phyloP scores from a whole-genome alignment of 1,140 invertebrate species.

The Cherax destructor region DNA sequence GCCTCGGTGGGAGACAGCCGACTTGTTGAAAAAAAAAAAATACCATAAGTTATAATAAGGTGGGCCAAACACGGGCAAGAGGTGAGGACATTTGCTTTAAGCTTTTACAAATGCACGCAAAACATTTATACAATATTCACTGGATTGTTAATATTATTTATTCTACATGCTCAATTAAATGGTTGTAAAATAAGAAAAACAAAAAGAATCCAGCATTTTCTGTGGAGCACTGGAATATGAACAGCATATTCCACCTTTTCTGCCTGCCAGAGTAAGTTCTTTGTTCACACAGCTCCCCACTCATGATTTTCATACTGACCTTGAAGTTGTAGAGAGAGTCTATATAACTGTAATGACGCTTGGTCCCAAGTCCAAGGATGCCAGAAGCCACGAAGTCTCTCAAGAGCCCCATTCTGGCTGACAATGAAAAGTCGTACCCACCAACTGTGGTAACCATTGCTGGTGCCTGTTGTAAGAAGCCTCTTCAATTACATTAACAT shows the following conservation, averaged over 20 bases:
- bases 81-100: too few relatives aligned
- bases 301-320: conserved; percentile 76
- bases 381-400: conserved; percentile 80
- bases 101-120: too few relatives aligned
- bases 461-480: conserved; percentile 72
- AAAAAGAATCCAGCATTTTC: too few relatives aligned
- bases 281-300: conserved; percentile 2
- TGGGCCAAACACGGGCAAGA: too few relatives aligned
- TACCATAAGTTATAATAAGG: too few relatives aligned
- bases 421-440: conserved; percentile 83
- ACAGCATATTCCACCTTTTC: background rate
- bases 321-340: conserved; percentile 83
- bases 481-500: background rate
- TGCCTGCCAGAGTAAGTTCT: background rate
- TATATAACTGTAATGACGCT: conserved; percentile 84
- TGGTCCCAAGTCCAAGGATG: conserved; percentile 84
- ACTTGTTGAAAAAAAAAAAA: too few relatives aligned
- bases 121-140: too few relatives aligned
- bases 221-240: too few relatives aligned
- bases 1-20: too few relatives aligned
- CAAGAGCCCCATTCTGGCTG: conserved; percentile 81
- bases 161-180: too few relatives aligned
- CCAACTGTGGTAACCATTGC: conserved; percentile 78
- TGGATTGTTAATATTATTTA: too few relatives aligned
- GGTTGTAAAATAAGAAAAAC: too few relatives aligned